Base-by-base conservation (phyloP, 2,797 vertebrate species). In the Monodelphis domestica region DNA sequence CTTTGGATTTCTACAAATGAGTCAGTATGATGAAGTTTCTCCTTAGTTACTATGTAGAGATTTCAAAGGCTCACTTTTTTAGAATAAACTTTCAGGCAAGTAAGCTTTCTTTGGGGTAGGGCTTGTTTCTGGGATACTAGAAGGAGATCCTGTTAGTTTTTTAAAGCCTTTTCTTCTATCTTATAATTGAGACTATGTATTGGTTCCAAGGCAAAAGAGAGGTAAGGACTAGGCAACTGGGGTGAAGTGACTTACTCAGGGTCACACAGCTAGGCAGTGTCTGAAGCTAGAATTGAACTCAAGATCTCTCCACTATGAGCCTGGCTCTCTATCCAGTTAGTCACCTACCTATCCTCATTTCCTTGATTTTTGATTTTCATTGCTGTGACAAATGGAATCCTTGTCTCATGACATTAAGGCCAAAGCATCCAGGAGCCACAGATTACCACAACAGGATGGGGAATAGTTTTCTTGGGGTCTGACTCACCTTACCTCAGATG, bases 91-190 rank as follows among this genome's bases (percentile, higher is more conserved):
- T 96, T 93, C 88, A 59, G 78, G 94, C 94, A 92, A 26, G 30
- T 12, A 95, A 88, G 84, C 55, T 93, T 97, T 97, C 55, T 93
- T 97, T 97, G 95, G 54, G 95, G 97, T 96, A 93, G 93, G 96
- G 93, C 95, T 95, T 12, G 0, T 92, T 96, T 45, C 87, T 0
- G 21, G 55, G 0, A 93, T 91, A n/a, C 55, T 56, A 95, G 93
- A 96, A 95, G 96, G 94, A 96, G 95, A 89, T 84, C 57, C 5
- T 38, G 45, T 95, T n/a, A n/a, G n/a, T n/a, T n/a, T n/a, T n/a
- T n/a, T n/a, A n/a, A n/a, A n/a, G n/a, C n/a, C n/a, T n/a, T n/a
- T n/a, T n/a, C n/a, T n/a, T n/a, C n/a, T n/a, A n/a, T n/a, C n/a
- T n/a, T n/a, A n/a, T n/a, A n/a, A n/a, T n/a, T n/a, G n/a, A n/a